Percentiles rank a stretch among this genome's conserved stretches.
phyloP scores from a whole-genome alignment of 2,797 vertebrate genomes.

The Amphiprion clarkii region DNA sequence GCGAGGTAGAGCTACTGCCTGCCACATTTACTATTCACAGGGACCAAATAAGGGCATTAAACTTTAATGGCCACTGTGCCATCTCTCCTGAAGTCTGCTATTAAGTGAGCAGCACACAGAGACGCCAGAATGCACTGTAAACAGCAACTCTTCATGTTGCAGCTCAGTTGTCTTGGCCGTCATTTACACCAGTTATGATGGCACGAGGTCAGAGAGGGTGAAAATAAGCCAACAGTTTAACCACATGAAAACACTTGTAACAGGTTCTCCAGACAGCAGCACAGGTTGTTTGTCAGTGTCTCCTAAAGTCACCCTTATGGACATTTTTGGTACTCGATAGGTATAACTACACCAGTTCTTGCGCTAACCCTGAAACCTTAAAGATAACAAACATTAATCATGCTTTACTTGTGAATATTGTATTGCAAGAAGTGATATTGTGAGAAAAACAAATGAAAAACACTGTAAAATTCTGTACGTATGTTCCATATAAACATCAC shows the following conservation, averaged over 20 bases:
- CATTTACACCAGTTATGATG: not conserved
- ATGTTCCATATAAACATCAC: no score
- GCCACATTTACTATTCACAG: conserved; percentile 55
- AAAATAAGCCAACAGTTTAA: not conserved
- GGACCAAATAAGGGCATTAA: conserved; percentile 70
- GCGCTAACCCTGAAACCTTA: no score
- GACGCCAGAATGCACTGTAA: conserved; percentile 30
- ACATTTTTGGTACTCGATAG: no score
- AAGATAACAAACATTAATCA: no score
- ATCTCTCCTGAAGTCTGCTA: conserved; percentile 48
- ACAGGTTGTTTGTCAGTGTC: no score
- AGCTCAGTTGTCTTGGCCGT: not conserved
- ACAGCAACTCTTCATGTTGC: conserved; percentile 20
- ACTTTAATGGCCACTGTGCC: conserved; percentile 61
- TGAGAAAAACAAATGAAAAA: not conserved
- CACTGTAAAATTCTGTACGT: no score
- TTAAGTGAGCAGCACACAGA: conserved; percentile 38
- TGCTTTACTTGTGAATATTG: no score
- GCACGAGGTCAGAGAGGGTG: not conserved
- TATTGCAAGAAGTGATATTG: not conserved
- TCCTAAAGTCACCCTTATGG: no score
- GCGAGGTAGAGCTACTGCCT: conserved; percentile 40
- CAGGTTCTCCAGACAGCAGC: no score
- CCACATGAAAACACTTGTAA: no score
- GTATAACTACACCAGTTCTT: no score